Conservation (phyloP, 2,113 vertebrate species). For the Silurus meridionalis region DNA sequence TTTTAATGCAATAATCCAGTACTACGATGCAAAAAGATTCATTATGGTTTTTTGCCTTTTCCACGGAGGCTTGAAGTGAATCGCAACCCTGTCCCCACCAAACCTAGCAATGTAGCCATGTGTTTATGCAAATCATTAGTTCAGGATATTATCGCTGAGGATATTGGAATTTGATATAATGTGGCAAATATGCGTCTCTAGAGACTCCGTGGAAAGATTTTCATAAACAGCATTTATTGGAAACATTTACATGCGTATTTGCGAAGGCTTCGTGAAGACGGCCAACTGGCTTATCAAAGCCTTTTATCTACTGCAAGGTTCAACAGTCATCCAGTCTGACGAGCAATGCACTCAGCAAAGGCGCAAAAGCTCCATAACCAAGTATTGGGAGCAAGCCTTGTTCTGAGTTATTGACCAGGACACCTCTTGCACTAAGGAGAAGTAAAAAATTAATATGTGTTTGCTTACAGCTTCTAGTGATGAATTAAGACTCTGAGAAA, state of each 20-base stretch:
- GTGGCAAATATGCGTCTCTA: slow-evolving; percentile 6
- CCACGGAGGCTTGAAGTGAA: neutral
- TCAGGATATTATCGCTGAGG: neutral
- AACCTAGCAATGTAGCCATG: neutral
- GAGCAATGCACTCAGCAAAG: slow-evolving; percentile 42
- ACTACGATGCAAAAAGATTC: neutral
- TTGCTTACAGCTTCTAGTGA: slow-evolving; percentile 58
- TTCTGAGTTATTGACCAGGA: slow-evolving; percentile 67
- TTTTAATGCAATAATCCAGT: slow-evolving; percentile 23
- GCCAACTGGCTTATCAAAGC: neutral
- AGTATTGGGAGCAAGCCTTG: slow-evolving; percentile 59
- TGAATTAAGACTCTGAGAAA: slow-evolving; percentile 60
- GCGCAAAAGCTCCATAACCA: slow-evolving; percentile 1
- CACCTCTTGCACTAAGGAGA: slow-evolving; percentile 61
- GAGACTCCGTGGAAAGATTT: neutral
- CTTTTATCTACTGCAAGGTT: neutral
- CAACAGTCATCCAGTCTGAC: slow-evolving; percentile 41
- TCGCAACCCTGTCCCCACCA: neutral
- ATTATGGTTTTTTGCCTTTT: neutral
- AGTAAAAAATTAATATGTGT: slow-evolving; percentile 68
- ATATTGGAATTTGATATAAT: slow-evolving; percentile 23
- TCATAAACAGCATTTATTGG: neutral
- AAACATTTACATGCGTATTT: slow-evolving; percentile 13
- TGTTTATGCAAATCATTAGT: slow-evolving; percentile 36
- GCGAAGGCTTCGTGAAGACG: neutral